Evolutionary conservation across 2,113 vertebrate genomes (phyloP), one percentile per base, ranked within the genome.

Genomic region (Bubalus kerabau): DNA sequence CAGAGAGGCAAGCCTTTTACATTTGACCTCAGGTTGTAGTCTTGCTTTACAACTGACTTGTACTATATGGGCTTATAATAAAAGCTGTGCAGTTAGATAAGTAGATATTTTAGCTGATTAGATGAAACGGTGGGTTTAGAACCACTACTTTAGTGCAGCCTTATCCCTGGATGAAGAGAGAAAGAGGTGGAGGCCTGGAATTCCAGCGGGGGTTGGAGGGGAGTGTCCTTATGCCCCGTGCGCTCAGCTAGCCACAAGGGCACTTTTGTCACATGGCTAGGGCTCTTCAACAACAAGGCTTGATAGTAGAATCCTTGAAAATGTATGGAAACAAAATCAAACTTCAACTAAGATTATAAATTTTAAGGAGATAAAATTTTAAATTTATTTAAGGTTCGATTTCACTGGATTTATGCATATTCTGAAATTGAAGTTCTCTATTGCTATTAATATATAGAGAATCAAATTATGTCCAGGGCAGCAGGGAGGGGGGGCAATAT

Each of bases 341-440:
- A 74, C 4, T 15, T 80, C 46, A 84, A 82, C 15, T 56, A 57
- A 59, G 32, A 91, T 11, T 54, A 46, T 62, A 54, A 30, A 87
- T 60, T 95, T 54, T 83, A 89, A 92, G 15, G 50, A 96, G 30
- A 87, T 83, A 71, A 32, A 87, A 54, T 50, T 92, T 81, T 59
- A 93, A 85, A 28, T 92, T 90, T 93, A 90, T 88, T 67, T 71
- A 85, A 48, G 48, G 43, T 60, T 86, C 5, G 43, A 7, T 88
- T 62, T 91, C 11, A 32, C 8, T 87, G 40, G 26, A 82, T 95
- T 94, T 87, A 54, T 60, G 36, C 11, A 23, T 64, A 64, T 89
- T 96, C 40, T n/a, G 28, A 59, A 57, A 90, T 30, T 52, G 26
- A 94, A 82, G 6, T 28, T 94, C 48, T 88, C 40, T 90, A n/a